These are phyloP conservation scores for Ladona fulva DNA, from an alignment of 1,140 invertebrate genomes.

Conservation along the genomic window DNA sequence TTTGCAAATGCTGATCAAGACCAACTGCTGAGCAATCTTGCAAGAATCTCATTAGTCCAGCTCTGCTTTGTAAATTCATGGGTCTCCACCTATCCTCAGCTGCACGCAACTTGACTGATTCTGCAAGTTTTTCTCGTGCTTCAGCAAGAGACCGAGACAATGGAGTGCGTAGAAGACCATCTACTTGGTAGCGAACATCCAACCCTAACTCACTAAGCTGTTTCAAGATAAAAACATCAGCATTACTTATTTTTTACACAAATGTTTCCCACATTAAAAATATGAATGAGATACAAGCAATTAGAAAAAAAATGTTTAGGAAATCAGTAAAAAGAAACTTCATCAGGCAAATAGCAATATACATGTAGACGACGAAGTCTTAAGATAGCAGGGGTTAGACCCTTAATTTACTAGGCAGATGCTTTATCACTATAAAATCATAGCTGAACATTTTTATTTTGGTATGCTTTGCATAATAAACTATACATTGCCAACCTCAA, in stretches of 20 bases:
- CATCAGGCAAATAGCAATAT: conserved; percentile 23
- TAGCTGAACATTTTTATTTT: too few relatives aligned
- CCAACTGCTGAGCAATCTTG: conserved; percentile 48
- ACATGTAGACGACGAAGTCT: too few relatives aligned
- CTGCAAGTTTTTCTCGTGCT: conserved; percentile 61
- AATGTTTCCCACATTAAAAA: too few relatives aligned
- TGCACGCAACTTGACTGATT: conserved; percentile 59
- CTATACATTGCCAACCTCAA: too few relatives aligned
- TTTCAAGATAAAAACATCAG: too few relatives aligned
- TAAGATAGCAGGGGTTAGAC: too few relatives aligned
- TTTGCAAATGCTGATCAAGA: conserved; percentile 37
- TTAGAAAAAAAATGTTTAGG: too few relatives aligned
- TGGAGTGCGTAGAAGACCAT: conserved; percentile 62
- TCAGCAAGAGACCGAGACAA: conserved; percentile 53
- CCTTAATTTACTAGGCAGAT: too few relatives aligned
- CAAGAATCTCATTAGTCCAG: conserved; percentile 42
- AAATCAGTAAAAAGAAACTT: conserved; percentile 24
- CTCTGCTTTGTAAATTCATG: conserved; percentile 52
- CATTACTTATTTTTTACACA: neutral
- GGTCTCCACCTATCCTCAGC: conserved; percentile 63
- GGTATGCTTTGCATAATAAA: too few relatives aligned
- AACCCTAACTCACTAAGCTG: conserved; percentile 61
- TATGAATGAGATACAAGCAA: too few relatives aligned
- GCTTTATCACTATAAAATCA: too few relatives aligned
- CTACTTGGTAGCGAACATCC: conserved; percentile 75